Percentiles rank a stretch among this genome's conserved stretches.
Conservation (phyloP, 2,888 invertebrate species). For the Leucophenga montana region DNA sequence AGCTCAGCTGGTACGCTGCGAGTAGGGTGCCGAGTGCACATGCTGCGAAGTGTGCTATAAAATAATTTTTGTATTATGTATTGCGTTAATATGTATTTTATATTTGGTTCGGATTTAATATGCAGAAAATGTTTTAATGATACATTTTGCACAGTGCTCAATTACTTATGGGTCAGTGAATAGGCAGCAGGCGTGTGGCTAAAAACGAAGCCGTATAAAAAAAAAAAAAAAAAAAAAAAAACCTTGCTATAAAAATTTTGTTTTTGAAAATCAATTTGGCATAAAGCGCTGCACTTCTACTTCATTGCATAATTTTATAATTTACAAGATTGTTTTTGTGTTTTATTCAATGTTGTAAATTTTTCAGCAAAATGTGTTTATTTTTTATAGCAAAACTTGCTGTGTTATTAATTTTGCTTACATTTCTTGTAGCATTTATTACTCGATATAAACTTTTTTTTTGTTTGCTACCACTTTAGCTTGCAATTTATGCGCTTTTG, state of each 20-base stretch:
- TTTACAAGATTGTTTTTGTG: not conserved
- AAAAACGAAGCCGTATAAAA: not conserved
- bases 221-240: not conserved
- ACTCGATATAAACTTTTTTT: not conserved
- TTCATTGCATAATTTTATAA: constrained; percentile 8
- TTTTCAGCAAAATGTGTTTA: not conserved
- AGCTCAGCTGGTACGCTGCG: not conserved
- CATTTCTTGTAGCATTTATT: not conserved
- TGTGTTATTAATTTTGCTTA: not conserved
- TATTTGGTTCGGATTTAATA: not conserved
- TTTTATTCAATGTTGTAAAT: not conserved
- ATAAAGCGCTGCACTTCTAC: not conserved
- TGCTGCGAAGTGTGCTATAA: not conserved
- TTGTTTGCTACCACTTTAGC: not conserved
- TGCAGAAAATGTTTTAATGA: constrained; percentile 2
- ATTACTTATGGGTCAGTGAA: constrained; percentile 7
- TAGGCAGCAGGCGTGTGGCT: not conserved
- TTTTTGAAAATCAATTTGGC: not conserved
- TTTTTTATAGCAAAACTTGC: not conserved
- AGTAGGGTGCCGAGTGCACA: constrained; percentile 10
- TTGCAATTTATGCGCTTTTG: not conserved
- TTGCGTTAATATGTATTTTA: not conserved
- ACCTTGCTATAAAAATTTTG: not conserved
- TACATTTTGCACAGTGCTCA: not conserved
- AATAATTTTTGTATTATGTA: not conserved